These are phyloP conservation scores for Heteromormyrus szaboi DNA, from an alignment of 2,797 vertebrate genomes.

Conservation along the genomic window DNA sequence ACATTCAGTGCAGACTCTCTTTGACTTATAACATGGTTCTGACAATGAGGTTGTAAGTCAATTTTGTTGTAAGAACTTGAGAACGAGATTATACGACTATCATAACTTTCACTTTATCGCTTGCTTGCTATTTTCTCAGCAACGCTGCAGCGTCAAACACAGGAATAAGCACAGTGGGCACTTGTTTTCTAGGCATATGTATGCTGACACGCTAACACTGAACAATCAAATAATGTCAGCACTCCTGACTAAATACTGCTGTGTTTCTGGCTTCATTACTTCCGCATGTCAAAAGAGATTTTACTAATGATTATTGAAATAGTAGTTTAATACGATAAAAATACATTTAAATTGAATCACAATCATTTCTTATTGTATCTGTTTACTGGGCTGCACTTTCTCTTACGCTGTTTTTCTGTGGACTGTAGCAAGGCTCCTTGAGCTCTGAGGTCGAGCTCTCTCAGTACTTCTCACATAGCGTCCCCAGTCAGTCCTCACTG, in stretches of 20 bases:
- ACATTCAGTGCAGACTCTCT: background rate
- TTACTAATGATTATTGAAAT: background rate
- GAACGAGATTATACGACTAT: background rate
- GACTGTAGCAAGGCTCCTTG: slow-evolving; percentile 71
- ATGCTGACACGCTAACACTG: background rate
- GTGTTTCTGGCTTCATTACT: background rate
- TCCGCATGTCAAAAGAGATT: background rate
- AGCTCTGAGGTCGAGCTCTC: slow-evolving; percentile 80
- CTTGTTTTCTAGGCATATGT: background rate
- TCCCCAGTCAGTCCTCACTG: slow-evolving; percentile 55
- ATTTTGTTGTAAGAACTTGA: background rate
- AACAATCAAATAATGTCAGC: background rate
- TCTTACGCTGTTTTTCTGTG: background rate
- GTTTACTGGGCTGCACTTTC: background rate
- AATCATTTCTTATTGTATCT: background rate
- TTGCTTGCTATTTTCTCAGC: background rate
- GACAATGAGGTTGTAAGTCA: background rate
- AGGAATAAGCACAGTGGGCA: background rate
- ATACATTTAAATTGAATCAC: background rate
- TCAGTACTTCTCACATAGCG: slow-evolving; percentile 74
- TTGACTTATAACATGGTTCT: background rate
- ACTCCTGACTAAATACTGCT: background rate
- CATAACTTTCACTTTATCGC: background rate
- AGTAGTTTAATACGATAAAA: background rate
- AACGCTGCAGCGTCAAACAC: background rate